Evolutionary conservation across 2,113 vertebrate species (phyloP), one percentile per base, ranked within the genome.

Genomic region (Oncorhynchus kisutch): DNA sequence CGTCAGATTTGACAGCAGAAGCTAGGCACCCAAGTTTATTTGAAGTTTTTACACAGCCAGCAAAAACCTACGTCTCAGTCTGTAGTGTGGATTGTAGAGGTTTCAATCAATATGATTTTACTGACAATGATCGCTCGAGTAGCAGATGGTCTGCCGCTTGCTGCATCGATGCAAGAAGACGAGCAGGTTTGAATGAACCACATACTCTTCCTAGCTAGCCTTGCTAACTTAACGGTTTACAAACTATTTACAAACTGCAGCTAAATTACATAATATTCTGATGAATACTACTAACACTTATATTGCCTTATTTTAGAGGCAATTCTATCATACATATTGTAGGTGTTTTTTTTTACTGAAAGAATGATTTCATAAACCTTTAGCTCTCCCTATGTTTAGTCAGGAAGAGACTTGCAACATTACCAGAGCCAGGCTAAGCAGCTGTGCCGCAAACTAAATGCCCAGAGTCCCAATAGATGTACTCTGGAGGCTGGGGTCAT

Each of bases 381-480:
- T 39, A 39, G 9, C 39, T 39, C 39, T 9, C 39, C 39, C 2
- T 39, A 2, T 39, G 39, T 81, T 68, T 27, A 99, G 98, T 90
- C 97, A 84, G 97, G 97, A 79, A 95, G 97, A 49, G 97, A 99
- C 79, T 93, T 99, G 77, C 97, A 98, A 74, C 97, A 98, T 78
- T 99, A 99, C 90, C 98, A 99, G 92, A 98, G 94, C 85, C 97
- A 99, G 80, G 98, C 98, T 0, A 99, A 99, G 88, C 97, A 98
- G 85, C 95, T 99, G 29, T 99, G 99, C 86, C 94, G 96, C 72
- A 99, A 97, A 77, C 89, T 99, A 84, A 99, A 98, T 31, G 98
- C 99, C 31, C 98, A 99, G 84, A 99, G 97, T 67, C 98, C 97
- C 27, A 94, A 95, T 0, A 93, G 97, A 11, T 99, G 98, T 83